Percentiles rank a stretch among this genome's conserved stretches.
These are phyloP conservation scores for Campoplex capitator DNA, from an alignment of 2,888 invertebrate genomes.

Conservation along the genomic window DNA sequence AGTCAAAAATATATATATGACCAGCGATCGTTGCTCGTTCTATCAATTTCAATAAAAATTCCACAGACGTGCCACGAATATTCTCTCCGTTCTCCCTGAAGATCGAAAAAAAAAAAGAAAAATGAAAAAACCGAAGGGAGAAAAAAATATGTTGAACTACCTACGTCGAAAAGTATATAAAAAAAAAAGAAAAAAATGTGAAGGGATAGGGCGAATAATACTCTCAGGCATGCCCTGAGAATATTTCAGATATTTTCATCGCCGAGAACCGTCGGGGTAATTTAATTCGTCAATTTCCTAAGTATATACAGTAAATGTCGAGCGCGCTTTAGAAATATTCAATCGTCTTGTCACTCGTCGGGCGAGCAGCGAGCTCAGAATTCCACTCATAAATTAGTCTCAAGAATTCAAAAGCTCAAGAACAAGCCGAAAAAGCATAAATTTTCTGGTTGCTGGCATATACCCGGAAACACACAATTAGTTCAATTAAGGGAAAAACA, in stretches of 20 bases:
- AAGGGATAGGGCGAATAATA: slow-evolving; percentile 47
- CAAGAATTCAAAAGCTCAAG: neutral
- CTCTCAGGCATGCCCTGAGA: slow-evolving; percentile 19
- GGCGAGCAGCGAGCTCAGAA: neutral
- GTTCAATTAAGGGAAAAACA: neutral
- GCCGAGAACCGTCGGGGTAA: neutral
- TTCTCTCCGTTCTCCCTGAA: slow-evolving; percentile 31
- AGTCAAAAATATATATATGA: slow-evolving; percentile 9
- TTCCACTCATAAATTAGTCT: neutral
- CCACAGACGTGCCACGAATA: slow-evolving; percentile 65
- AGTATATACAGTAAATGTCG: neutral
- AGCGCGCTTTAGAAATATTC: neutral
- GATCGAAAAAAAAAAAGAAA: slow-evolving; percentile 38
- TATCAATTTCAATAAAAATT: slow-evolving; percentile 66
- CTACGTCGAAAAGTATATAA: slow-evolving; percentile 47
- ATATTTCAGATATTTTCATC: slow-evolving; percentile 32
- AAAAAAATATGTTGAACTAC: slow-evolving; percentile 38
- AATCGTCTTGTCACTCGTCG: neutral
- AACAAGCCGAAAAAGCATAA: neutral
- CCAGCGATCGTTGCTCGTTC: slow-evolving; percentile 29
- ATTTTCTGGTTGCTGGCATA: too few relatives aligned
- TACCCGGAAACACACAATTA: neutral
- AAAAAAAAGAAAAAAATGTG: slow-evolving; percentile 27
- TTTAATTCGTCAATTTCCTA: slow-evolving; percentile 20
- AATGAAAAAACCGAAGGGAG: slow-evolving; percentile 34